These are phyloP conservation scores for Xiphorhynchus elegans DNA, from an alignment of 2,113 vertebrate genomes.

Conservation along the genomic window DNA sequence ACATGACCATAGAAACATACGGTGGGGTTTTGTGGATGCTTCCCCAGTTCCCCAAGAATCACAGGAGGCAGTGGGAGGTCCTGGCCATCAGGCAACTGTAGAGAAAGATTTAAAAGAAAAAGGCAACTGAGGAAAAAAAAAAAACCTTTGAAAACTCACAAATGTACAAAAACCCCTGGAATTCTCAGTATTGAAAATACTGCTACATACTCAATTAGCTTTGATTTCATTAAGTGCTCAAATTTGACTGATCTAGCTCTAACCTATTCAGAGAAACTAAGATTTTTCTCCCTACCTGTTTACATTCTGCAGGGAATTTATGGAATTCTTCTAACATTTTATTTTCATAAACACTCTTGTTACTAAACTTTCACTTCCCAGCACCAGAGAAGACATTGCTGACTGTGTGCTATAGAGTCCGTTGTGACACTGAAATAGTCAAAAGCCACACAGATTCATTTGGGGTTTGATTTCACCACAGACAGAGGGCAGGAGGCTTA, in stretches of 20 bases:
- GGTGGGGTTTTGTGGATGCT: conserved; percentile 78
- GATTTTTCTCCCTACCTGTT: neutral
- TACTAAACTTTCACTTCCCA: neutral
- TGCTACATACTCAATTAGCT: neutral
- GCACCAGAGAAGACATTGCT: neutral
- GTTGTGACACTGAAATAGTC: neutral
- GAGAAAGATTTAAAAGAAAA: neutral
- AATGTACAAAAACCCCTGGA: neutral
- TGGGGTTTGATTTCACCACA: neutral
- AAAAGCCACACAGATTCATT: neutral
- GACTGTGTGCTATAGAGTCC: neutral
- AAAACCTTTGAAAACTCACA: neutral
- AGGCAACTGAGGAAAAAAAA: neutral
- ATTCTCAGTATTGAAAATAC: neutral
- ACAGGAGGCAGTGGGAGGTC: conserved; percentile 81
- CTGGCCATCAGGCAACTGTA: conserved; percentile 79
- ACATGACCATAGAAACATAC: conserved; percentile 91
- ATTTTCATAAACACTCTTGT: neutral
- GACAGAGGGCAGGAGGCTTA: neutral
- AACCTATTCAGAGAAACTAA: neutral
- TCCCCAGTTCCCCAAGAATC: conserved; percentile 83
- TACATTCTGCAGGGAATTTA: neutral
- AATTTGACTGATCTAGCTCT: neutral
- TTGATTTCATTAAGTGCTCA: neutral
- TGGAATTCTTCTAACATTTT: neutral